Base-by-base conservation (phyloP, 2,797 vertebrate genomes). In the Scolopax rusticola region DNA sequence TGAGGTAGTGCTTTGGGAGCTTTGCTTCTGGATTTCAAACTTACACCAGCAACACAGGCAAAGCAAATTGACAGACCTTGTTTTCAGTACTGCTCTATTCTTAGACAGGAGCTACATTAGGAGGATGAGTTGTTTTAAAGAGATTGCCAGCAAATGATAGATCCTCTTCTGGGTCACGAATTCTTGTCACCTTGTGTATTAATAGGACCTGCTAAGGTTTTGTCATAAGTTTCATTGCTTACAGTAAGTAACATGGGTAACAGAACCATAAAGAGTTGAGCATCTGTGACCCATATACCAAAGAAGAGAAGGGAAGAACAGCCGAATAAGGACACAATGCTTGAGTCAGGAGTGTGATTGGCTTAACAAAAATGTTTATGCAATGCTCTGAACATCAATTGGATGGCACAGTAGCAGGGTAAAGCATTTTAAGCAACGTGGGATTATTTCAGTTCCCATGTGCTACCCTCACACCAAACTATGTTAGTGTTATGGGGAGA, bases 211-310 rank as follows among this genome's bases (percentile, higher is more conserved):
- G 87, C 64, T 70, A 89, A 86, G 89, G 71, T 27, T 93, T 73
- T 38, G 36, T 88, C 80, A 51, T 12, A 73, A 81, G 40, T 70
- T 81, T 47, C 51, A 14, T 64, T 70, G 80, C 91, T 86, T 25
- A 64, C 85, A 84, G 80, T 67, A 90, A 81, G 59, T 92, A 83
- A 90, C 50, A 20, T 30, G 87, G 80, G 79, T 30, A 54, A 43
- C 33, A 94, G 91, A 65, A 36, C 15, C 82, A 86, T 63, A 16
- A 16, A 33, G 83, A 88, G 67, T 27, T 45, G 87, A 95, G 87
- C 96, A 89, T 86, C 96, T 96, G 93, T 94, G 96, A 93, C 94
- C 91, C 83, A 90, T 2, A 94, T 95, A 92, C 50, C n/a, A 56
- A 51, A 79, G 82, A 78, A 28, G 76, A 48, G 68, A 54, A 73